These are phyloP conservation scores for Leuciscus idus DNA, from an alignment of 2,113 vertebrate genomes.

Conservation along the genomic window DNA sequence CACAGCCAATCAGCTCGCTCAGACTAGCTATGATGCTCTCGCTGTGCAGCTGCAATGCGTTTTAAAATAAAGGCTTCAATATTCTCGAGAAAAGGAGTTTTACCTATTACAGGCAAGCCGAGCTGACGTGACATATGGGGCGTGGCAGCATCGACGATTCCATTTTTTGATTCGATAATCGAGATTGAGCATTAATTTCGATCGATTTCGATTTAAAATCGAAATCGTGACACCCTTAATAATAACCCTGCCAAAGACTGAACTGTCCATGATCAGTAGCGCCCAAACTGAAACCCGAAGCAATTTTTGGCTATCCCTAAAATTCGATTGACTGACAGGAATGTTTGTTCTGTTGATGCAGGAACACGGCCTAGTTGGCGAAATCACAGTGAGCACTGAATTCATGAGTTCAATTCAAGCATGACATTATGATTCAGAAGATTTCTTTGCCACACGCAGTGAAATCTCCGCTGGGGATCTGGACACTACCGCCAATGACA, in stretches of 20 bases:
- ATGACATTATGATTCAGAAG: neutral
- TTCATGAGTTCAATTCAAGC: neutral
- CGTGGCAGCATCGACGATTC: too few species aligned
- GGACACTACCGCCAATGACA: neutral
- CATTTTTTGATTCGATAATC: too few species aligned
- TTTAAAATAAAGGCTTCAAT: too few species aligned
- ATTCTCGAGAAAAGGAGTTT: too few species aligned
- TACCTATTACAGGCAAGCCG: too few species aligned
- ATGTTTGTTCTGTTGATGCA: neutral
- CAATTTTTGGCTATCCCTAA: neutral
- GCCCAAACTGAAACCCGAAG: neutral
- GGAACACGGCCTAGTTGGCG: neutral
- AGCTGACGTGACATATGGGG: too few species aligned
- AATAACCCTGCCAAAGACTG: neutral
- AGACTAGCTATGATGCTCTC: too few species aligned
- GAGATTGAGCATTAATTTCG: too few species aligned
- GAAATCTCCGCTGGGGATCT: neutral
- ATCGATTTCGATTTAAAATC: too few species aligned
- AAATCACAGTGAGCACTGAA: neutral
- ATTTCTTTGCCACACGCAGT: neutral
- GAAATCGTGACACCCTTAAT: too few species aligned
- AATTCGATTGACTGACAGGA: neutral
- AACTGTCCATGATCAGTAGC: neutral
- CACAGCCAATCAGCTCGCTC: too few species aligned
- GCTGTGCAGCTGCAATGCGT: too few species aligned